phyloP scores from a whole-genome alignment of 1,140 invertebrate genomes.

The Zaprionus camerounensis region DNA sequence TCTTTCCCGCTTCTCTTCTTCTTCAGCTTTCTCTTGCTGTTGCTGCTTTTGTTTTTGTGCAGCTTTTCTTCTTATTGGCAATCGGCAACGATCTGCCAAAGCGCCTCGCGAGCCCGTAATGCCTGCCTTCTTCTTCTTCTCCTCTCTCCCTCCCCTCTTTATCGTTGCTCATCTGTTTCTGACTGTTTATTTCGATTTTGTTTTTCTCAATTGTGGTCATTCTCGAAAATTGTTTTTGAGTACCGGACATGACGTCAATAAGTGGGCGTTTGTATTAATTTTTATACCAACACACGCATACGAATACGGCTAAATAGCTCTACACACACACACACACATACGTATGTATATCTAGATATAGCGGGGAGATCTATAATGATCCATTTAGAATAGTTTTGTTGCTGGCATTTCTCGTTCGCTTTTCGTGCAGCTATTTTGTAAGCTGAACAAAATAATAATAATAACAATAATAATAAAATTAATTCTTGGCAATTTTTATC shows the following conservation, averaged over 20 bases:
- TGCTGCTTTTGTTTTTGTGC: slow-evolving; percentile 1
- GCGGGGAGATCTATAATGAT: slow-evolving; percentile 34
- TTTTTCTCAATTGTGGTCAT: slow-evolving; percentile 82
- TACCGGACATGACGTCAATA: slow-evolving; percentile 83
- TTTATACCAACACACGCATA: slow-evolving; percentile 57
- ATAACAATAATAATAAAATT: slow-evolving; percentile 70
- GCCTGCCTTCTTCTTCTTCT: neutral
- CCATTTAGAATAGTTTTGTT: slow-evolving; percentile 20
- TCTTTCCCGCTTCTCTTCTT: too few species aligned
- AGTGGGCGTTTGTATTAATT: slow-evolving; percentile 83
- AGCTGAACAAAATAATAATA: slow-evolving; percentile 57
- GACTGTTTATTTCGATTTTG: slow-evolving; percentile 78
- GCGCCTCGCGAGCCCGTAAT: slow-evolving; percentile 4
- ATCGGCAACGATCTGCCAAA: slow-evolving; percentile 45
- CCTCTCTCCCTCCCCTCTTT: neutral
- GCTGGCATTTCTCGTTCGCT: slow-evolving; percentile 13
- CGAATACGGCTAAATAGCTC: neutral
- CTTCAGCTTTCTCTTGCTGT: neutral
- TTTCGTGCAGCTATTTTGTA: slow-evolving; percentile 40
- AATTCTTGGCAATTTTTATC: slow-evolving; percentile 68
- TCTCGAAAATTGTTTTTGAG: slow-evolving; percentile 83
- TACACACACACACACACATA: slow-evolving; percentile 33
- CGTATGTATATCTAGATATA: neutral
- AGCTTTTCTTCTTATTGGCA: slow-evolving; percentile 68
- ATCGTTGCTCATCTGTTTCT: slow-evolving; percentile 39